A percentile compares a stretch with the other conserved stretches of the same genome.
These are phyloP conservation scores for Chloroclysta siterata DNA, from an alignment of 2,888 invertebrate genomes.

Conservation along the genomic window DNA sequence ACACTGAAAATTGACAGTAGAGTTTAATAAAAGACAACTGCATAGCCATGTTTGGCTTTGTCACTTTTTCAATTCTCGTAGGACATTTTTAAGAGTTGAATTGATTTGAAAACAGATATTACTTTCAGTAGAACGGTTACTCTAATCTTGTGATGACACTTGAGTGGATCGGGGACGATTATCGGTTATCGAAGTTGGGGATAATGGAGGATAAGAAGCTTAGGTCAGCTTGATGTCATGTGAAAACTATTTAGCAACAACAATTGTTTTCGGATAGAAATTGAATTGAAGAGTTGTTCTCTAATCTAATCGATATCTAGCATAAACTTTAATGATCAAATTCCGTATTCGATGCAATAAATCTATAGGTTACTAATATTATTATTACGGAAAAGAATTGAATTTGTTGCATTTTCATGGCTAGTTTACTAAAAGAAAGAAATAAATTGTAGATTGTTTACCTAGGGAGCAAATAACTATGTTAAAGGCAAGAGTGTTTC, in stretches of 20 bases:
- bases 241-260: slow-evolving; percentile 8
- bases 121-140: slow-evolving; percentile 36
- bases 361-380: too few species aligned
- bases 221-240: slow-evolving; percentile 12
- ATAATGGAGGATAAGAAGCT: slow-evolving; percentile 23
- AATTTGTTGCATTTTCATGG: too few species aligned
- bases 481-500: too few species aligned
- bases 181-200: slow-evolving; percentile 27
- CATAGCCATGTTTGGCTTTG: slow-evolving; percentile 66
- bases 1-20: slow-evolving; percentile 3
- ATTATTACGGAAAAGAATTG: too few species aligned
- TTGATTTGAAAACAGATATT: slow-evolving; percentile 46
- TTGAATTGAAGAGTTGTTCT: too few species aligned
- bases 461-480: too few species aligned
- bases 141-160: slow-evolving; percentile 40
- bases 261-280: background rate
- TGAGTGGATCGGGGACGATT: slow-evolving; percentile 36
- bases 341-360: too few species aligned
- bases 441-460: too few species aligned
- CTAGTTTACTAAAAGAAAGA: too few species aligned
- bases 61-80: slow-evolving; percentile 70
- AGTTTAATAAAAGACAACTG: slow-evolving; percentile 2
- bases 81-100: slow-evolving; percentile 47
- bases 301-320: background rate
- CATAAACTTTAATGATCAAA: too few species aligned